phyloP scores from a whole-genome alignment of 2,797 vertebrate genomes.

The Cryptoblepharus egeriae region DNA sequence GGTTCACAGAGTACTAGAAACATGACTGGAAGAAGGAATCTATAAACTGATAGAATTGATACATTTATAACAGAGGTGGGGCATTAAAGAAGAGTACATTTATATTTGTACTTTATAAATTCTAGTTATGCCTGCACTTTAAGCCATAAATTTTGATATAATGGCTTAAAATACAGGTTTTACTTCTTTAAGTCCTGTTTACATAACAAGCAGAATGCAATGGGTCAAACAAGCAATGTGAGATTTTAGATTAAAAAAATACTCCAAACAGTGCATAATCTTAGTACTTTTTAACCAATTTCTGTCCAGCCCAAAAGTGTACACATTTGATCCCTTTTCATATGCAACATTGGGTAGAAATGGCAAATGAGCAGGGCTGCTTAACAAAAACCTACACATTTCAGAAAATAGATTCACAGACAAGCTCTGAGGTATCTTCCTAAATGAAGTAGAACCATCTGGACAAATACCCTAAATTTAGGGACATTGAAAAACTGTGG shows the following conservation, averaged over 20 bases:
- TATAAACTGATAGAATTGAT: background rate
- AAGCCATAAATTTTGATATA: too few species aligned
- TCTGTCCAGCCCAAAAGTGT: too few species aligned
- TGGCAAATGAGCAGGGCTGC: background rate
- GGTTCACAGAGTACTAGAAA: conserved; percentile 29
- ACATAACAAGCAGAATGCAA: background rate
- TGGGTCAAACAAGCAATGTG: fast-evolving
- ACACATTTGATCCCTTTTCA: too few species aligned
- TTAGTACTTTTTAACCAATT: too few species aligned
- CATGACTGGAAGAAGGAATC: background rate
- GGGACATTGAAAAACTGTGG: background rate
- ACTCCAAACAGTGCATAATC: fast-evolving
- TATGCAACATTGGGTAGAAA: too few species aligned
- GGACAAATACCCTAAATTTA: background rate
- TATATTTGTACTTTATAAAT: background rate
- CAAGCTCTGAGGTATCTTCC: background rate
- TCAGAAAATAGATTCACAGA: background rate
- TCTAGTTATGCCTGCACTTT: background rate
- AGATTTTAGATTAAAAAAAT: fast-evolving
- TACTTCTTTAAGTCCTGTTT: background rate
- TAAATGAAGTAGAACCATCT: background rate
- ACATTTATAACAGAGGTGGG: background rate
- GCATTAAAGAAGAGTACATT: background rate
- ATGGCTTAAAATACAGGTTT: fast-evolving
- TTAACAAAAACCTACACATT: background rate